Base-by-base conservation (phyloP, 2,113 vertebrate genomes). In the Sylvia atricapilla region DNA sequence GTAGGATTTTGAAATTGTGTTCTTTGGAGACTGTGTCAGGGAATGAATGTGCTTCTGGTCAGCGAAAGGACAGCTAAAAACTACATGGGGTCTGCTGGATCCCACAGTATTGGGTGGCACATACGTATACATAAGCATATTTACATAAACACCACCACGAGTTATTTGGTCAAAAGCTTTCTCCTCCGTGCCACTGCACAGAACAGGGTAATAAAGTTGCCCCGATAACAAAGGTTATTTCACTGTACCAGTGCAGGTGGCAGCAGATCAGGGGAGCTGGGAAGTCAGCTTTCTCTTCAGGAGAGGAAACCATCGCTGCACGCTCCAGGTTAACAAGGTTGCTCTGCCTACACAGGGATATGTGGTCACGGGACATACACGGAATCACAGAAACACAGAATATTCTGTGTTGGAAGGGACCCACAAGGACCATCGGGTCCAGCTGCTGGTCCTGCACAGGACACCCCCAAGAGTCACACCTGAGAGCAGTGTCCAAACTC, bases 181-280 rank as follows among this genome's bases (percentile, higher is more conserved):
- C 60, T 19, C 10, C 12, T 30, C 35, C 13, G 35, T 66, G 49
- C 17, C n/a, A 6, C 30, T 14, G 43, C 22, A 63, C 3, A 7
- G 23, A 39, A 23, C 22, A 6, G 0, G 30, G 35, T 10, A 49
- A 56, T 21, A 8, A 68, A 87, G 28, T 10, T 44, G 17, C 30
- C 49, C 47, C 2, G 1, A 2, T 8, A 59, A 10, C 28, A 41
- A 62, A 37, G 20, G 14, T 13, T 33, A 23, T 50, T 37, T 46
- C 55, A 2, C 33, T 9, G 24, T 6, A 28, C 19, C 39, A 4
- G 30, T 0, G 35, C 2, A 7, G 37, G 39, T 5, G 44, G 56
- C 52, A 35, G n/a, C 63, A 60, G 47, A 4, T 0, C 0, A 1
- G 18, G 18, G 6, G 7, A 8, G 9, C 19, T 8, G 0, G 0